Percentiles rank a stretch among this genome's conserved stretches.
These are phyloP conservation scores for Microcebus jonahi DNA, from an alignment of 2,113 vertebrate species.

Conservation along the genomic window DNA sequence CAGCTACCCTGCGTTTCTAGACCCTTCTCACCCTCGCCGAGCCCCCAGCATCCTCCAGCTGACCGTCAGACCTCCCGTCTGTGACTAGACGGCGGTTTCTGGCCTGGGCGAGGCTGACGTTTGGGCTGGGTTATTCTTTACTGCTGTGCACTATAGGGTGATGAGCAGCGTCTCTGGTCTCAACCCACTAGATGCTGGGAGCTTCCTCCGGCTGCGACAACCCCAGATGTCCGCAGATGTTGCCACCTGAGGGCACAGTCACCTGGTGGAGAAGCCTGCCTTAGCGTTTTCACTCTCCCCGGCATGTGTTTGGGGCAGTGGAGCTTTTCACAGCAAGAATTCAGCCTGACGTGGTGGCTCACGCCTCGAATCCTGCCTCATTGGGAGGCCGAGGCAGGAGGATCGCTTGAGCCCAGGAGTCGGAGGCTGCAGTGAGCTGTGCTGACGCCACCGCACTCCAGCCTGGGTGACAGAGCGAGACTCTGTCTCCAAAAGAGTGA, in stretches of 20 bases:
- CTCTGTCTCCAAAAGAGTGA: too few species aligned
- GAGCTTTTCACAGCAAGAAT: background rate
- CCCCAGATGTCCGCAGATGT: too few species aligned
- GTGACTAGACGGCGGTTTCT: background rate
- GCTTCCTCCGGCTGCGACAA: background rate
- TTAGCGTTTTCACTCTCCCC: background rate
- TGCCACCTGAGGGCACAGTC: background rate
- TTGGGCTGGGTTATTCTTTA: too few species aligned
- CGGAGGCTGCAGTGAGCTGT: too few species aligned
- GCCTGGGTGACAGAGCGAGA: too few species aligned
- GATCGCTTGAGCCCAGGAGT: too few species aligned
- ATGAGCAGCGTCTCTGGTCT: background rate
- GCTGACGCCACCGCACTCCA: too few species aligned
- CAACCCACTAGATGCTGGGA: background rate
- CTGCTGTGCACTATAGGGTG: accelerated
- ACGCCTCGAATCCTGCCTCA: too few species aligned
- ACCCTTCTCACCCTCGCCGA: background rate
- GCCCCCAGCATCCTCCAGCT: background rate
- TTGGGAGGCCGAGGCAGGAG: too few species aligned
- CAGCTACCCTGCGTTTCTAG: background rate
- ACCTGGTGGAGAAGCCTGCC: background rate
- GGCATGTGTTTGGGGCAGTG: background rate
- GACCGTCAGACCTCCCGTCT: background rate
- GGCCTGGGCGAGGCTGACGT: accelerated
- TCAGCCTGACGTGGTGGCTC: too few species aligned